A percentile compares a stretch with the other conserved stretches of the same genome.
These are phyloP conservation scores for Calyptomena viridis DNA, from an alignment of 2,113 vertebrate genomes.

Conservation along the genomic window DNA sequence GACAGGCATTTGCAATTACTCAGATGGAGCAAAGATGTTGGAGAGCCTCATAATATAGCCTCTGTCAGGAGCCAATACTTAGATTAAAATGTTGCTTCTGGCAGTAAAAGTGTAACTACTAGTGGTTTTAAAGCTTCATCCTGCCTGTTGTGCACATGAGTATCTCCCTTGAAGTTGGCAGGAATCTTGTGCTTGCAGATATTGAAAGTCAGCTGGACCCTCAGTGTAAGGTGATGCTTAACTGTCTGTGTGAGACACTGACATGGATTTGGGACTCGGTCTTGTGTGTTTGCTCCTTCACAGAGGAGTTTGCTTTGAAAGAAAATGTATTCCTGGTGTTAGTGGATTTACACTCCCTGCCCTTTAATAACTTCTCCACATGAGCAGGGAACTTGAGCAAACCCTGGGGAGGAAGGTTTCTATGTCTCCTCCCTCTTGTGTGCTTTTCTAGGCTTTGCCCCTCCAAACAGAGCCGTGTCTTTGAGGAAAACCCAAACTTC, in stretches of 20 bases:
- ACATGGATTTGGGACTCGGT: neutral
- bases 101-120: constrained; percentile 32
- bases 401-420: neutral
- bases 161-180: neutral
- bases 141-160: neutral
- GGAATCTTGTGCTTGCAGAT: neutral
- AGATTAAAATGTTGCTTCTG: constrained; percentile 39
- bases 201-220: neutral
- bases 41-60: neutral
- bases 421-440: neutral
- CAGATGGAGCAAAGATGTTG: constrained; percentile 54
- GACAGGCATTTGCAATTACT: neutral
- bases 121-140: neutral
- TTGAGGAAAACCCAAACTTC: neutral
- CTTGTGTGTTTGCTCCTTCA: neutral
- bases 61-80: constrained; percentile 1
- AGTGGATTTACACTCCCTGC: neutral
- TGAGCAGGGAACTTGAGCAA: neutral
- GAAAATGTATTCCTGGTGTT: neutral
- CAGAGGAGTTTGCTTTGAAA: neutral
- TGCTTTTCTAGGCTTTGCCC: neutral
- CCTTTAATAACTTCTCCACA: neutral
- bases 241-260: neutral
- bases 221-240: neutral
- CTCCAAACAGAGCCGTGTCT: neutral